Evolutionary conservation across 2,113 vertebrate genomes (phyloP).

Genomic region (Miniopterus natalensis): DNA sequence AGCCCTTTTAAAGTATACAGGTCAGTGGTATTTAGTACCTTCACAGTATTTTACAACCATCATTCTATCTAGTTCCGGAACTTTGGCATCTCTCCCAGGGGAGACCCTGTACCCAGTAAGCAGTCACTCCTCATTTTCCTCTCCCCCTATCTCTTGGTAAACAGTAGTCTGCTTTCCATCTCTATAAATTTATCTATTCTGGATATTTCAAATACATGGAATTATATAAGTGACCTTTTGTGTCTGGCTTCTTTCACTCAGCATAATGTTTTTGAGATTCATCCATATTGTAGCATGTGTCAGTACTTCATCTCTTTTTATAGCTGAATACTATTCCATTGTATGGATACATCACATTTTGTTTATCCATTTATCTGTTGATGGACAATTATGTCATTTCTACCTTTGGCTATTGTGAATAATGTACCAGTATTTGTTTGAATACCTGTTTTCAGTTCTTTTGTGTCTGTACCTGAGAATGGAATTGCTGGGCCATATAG

Average conservation of each 20-base stretch:
- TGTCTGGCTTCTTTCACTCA: constrained; percentile 3
- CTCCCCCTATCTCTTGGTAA: background rate
- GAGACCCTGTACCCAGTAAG: background rate
- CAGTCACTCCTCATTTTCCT: background rate
- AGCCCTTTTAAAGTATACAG: background rate
- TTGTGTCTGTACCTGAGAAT: background rate
- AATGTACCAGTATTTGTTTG: background rate
- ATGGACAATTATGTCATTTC: background rate
- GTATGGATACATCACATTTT: background rate
- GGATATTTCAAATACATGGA: background rate
- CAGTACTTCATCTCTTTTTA: background rate
- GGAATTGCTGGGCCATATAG: background rate
- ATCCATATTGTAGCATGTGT: background rate
- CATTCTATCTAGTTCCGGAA: background rate
- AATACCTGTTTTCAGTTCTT: background rate
- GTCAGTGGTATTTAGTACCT: background rate
- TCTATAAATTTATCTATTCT: background rate
- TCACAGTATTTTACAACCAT: background rate
- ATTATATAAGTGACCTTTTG: background rate
- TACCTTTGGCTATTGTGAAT: background rate
- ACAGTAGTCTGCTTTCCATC: background rate
- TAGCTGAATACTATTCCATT: background rate
- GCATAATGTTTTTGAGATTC: background rate
- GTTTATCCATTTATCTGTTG: background rate
- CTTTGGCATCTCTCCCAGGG: background rate